Percentiles rank a stretch among this genome's conserved stretches.
These are phyloP conservation scores for Pachyuromys duprasi DNA, from an alignment of 2,797 vertebrate genomes.

Conservation along the genomic window DNA sequence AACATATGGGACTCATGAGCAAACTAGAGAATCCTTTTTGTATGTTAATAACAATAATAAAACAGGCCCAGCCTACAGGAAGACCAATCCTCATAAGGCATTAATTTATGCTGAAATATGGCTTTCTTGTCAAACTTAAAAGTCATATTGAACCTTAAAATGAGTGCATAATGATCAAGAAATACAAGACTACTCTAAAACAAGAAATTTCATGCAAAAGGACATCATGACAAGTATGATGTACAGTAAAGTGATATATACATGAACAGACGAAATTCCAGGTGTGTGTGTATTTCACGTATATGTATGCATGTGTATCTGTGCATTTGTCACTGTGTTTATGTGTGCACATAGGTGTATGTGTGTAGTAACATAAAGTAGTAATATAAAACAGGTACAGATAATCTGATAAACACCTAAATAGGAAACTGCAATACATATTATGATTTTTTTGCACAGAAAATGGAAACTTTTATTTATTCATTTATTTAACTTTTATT, in stretches of 20 bases:
- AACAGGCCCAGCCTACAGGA: accelerated
- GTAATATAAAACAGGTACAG: neutral
- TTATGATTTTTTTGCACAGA: neutral
- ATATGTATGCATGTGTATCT: neutral
- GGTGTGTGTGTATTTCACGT: neutral
- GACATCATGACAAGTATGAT: neutral
- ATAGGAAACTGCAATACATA: neutral
- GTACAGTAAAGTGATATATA: neutral
- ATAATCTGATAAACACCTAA: neutral
- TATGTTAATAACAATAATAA: neutral
- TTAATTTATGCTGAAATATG: neutral
- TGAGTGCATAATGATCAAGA: neutral
- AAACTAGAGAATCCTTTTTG: accelerated
- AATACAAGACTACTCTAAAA: neutral
- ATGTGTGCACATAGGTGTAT: neutral
- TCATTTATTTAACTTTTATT: neutral
- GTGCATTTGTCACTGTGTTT: neutral
- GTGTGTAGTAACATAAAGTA: neutral
- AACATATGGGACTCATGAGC: accelerated
- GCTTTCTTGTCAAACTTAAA: neutral
- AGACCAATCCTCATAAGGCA: accelerated
- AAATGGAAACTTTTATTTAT: neutral
- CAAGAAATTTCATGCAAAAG: neutral
- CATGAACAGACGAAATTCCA: neutral
- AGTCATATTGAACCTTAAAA: neutral